These are phyloP conservation scores for Coranthus polyacanthus DNA, from an alignment of 2,797 vertebrate genomes.

Conservation along the genomic window DNA sequence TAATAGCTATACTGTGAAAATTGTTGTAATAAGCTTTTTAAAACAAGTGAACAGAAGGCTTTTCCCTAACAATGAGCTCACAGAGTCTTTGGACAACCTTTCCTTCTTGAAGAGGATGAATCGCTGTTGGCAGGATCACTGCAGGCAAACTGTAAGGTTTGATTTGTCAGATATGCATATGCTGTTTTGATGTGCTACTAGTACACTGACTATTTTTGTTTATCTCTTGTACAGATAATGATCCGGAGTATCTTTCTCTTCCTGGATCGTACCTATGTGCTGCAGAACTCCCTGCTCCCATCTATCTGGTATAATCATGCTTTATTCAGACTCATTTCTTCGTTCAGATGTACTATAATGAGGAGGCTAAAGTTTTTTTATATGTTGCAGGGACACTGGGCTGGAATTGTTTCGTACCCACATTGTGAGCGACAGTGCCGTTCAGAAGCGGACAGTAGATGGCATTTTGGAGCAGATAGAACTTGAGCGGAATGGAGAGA, in stretches of 20 bases:
- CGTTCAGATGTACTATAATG: neutral
- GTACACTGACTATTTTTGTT: neutral
- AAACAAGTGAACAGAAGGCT: neutral
- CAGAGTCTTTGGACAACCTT: constrained; percentile 94
- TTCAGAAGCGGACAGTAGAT: constrained; percentile 97
- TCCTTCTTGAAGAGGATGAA: constrained; percentile 99
- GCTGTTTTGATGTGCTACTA: neutral
- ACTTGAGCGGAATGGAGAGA: constrained; percentile 95
- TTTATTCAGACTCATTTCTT: neutral
- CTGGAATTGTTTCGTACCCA: constrained; percentile 97
- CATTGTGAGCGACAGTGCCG: constrained; percentile 96
- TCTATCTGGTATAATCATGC: constrained; percentile 94
- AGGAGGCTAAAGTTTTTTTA: constrained; percentile 18
- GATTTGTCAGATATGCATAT: constrained; percentile 81
- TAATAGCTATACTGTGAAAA: no score
- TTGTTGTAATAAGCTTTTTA: no score
- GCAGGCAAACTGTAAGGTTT: constrained; percentile 96
- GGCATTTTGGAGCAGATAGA: constrained; percentile 97
- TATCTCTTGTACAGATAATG: constrained; percentile 81
- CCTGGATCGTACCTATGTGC: constrained; percentile 98
- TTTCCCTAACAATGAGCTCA: constrained; percentile 78
- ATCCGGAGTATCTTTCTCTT: constrained; percentile 99
- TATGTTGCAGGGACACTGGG: constrained; percentile 93
- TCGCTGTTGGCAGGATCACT: constrained; percentile 99
- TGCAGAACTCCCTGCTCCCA: constrained; percentile 98